Evolutionary conservation across 2,888 invertebrate species (phyloP).

Genomic region (Nasonovia ribisnigri): DNA sequence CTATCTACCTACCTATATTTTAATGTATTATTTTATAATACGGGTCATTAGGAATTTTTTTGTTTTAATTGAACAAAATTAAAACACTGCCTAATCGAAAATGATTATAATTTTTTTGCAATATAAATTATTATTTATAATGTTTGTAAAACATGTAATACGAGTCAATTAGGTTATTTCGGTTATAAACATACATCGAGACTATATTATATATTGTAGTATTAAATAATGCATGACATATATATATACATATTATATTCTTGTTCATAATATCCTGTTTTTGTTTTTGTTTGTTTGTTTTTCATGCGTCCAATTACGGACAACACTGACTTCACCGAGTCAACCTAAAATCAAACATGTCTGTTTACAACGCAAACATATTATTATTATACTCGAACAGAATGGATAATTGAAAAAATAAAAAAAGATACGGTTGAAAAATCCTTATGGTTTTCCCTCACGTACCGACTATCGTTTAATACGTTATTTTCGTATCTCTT

Average conservation of each 20-base stretch:
- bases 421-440: not conserved
- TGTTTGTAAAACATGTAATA: not conserved
- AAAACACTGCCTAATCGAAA: not conserved
- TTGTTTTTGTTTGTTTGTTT: not conserved
- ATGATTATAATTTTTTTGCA: not conserved
- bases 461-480: not conserved
- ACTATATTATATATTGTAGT: not conserved
- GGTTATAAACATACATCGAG: slow-evolving; percentile 15
- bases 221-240: too few relatives aligned
- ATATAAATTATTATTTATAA: not conserved
- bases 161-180: slow-evolving; percentile 39
- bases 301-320: not conserved
- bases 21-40: not conserved
- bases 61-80: not conserved
- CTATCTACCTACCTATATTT: not conserved
- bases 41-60: not conserved
- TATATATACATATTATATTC: not conserved
- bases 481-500: not conserved
- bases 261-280: not conserved
- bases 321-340: not conserved
- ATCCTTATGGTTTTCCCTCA: not conserved
- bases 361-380: not conserved
- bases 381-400: not conserved
- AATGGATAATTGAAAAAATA: not conserved
- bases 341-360: not conserved